Base-by-base conservation (phyloP, 1,140 invertebrate species). In the Carcinoscorpius rotundicauda region DNA sequence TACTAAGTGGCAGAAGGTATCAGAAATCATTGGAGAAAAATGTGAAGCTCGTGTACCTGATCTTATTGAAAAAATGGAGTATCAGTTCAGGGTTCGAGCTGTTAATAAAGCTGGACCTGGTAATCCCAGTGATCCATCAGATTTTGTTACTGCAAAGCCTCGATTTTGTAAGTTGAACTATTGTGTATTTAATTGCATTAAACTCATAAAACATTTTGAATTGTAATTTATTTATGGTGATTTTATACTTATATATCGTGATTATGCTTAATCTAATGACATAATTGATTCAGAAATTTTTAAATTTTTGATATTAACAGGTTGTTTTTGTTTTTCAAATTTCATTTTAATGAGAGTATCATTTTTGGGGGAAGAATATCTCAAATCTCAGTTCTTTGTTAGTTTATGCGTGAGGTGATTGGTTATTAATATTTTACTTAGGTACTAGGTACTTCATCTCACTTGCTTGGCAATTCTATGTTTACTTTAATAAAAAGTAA, bases 21-120 rank as follows among this genome's bases (percentile, higher is more conserved):
- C 82, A 62, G 91, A 94, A 81, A 73, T 89, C 5, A 87, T 88
- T 71, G 88, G 87, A 4, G 83, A 83, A 68, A 89, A 90, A 78
- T 87, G 84, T 48, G 62, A 73, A 64, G 52, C 75, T 49, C 84
- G 83, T 68, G 86, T 96, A 1, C 87, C 86, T 4, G 93, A 97
- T 76, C 81, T 99, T 51, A 85, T 92, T 58, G 94, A 98, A 81
- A 93, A 92, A 57, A 90, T 93, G 75, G 91, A 93, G 67, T 99
- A 98, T 76, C 91, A 96, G 77, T 99, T 97, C 83, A 81, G 96
- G 4, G 88, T 99, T 0, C 91, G 89, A 72, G 96, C 96, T 4
- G 85, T 95, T 3, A 97, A 97, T 77, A 96, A 97, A 76, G 93
- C 93, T 57, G 94, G 96, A 9, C 85, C 87, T 6, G 89, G 92